These are phyloP conservation scores for Tor tambroides DNA, from an alignment of 2,113 vertebrate species.

Conservation along the genomic window DNA sequence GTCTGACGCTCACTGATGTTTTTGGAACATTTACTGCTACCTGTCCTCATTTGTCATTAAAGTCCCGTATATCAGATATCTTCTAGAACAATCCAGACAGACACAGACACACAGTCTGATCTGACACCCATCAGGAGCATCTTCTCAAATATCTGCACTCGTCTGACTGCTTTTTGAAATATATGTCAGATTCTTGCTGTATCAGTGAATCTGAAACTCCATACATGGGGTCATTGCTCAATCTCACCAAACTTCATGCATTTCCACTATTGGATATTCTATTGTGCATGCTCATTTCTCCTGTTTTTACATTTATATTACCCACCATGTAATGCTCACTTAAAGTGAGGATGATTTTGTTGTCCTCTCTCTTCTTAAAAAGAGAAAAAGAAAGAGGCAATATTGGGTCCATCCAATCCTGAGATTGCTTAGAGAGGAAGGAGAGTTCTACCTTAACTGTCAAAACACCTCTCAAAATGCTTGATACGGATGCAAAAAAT, in stretches of 20 bases:
- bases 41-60: slow-evolving; percentile 45
- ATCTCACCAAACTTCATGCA: not conserved
- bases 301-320: not conserved
- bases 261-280: not conserved
- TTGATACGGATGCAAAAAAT: too few species aligned
- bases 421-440: too few species aligned
- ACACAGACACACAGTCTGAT: not conserved
- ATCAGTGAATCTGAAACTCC: not conserved
- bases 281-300: not conserved
- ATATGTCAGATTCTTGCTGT: not conserved
- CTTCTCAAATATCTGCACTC: not conserved
- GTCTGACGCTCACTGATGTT: slow-evolving; percentile 21
- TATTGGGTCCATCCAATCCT: too few species aligned
- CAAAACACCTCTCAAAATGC: too few species aligned
- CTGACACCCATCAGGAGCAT: not conserved
- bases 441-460: too few species aligned
- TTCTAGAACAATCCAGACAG: slow-evolving; percentile 7
- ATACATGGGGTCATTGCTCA: not conserved
- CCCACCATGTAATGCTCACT: not conserved
- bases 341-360: not conserved
- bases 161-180: not conserved
- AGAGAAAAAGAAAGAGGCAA: too few species aligned
- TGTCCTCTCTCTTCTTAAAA: too few species aligned
- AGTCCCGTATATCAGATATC: not conserved
- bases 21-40: not conserved